Evolutionary conservation across 2,888 invertebrate genomes (phyloP).

Genomic region (Baccha elongata): DNA sequence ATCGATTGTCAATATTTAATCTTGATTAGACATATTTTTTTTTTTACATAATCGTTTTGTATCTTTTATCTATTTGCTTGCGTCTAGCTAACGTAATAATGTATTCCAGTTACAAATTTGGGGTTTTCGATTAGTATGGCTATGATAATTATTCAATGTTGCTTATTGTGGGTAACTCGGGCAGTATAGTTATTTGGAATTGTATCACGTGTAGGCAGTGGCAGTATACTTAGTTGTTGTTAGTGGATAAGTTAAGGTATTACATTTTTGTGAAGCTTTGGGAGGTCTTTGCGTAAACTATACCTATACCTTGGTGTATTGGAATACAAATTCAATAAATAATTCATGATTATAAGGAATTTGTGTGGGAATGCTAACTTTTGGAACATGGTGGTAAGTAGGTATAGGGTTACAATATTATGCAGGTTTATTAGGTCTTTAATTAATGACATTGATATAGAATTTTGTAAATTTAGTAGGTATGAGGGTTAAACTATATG

Average conservation of each 20-base stretch:
- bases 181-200: slow-evolving; percentile 1
- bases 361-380: slow-evolving; percentile 15
- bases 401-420: background rate
- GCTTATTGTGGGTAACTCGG: background rate
- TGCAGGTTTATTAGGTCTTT: background rate
- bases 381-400: background rate
- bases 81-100: slow-evolving; percentile 12
- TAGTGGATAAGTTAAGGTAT: background rate
- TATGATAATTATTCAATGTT: slow-evolving; percentile 25
- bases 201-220: slow-evolving; percentile 8
- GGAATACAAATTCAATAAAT: slow-evolving; percentile 10
- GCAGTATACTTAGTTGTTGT: background rate
- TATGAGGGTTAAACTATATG: background rate
- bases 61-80: slow-evolving; percentile 1
- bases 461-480: background rate
- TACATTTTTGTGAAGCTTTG: slow-evolving; percentile 1
- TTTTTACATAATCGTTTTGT: slow-evolving; percentile 26
- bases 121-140: slow-evolving; percentile 21
- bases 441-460: background rate
- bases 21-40: slow-evolving; percentile 14
- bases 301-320: slow-evolving; percentile 2
- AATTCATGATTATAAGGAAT: slow-evolving; percentile 8
- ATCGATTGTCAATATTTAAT: slow-evolving; percentile 59
- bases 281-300: slow-evolving; percentile 5
- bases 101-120: slow-evolving; percentile 14